Evolutionary conservation across 2,113 vertebrate species (phyloP).

Genomic region (Oncorhynchus masou): DNA sequence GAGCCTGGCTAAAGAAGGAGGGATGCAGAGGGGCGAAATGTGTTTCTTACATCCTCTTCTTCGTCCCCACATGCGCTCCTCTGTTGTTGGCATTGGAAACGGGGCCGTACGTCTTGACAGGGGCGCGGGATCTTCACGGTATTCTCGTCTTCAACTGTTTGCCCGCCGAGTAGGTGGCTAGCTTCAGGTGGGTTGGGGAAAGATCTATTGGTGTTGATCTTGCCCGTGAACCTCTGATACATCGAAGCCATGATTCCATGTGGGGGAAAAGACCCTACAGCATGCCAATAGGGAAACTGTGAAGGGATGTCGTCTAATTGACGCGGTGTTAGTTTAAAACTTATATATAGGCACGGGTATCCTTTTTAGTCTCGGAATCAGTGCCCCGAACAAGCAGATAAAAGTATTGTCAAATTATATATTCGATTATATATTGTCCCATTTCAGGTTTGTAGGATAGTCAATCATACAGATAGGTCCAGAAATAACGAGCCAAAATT

Average conservation of each 20-base stretch:
- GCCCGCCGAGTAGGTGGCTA: slow-evolving; percentile 84
- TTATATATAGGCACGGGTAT: not conserved
- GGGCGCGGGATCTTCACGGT: slow-evolving; percentile 65
- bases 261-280: slow-evolving; percentile 1
- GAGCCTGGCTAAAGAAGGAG: not conserved
- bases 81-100: slow-evolving; percentile 73
- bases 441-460: not conserved
- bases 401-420: not conserved
- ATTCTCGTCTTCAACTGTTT: slow-evolving; percentile 74
- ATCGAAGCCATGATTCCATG: slow-evolving; percentile 84
- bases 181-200: slow-evolving; percentile 87
- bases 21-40: not conserved
- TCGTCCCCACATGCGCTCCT: not conserved
- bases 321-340: not conserved
- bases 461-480: not conserved
- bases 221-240: slow-evolving; percentile 85
- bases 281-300: slow-evolving; percentile 4
- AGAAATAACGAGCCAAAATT: slow-evolving; percentile 11
- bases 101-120: slow-evolving; percentile 63
- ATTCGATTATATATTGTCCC: slow-evolving; percentile 23
- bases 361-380: not conserved
- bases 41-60: slow-evolving; percentile 80
- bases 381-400: not conserved
- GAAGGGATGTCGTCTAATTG: not conserved
- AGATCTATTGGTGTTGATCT: slow-evolving; percentile 88